Evolutionary conservation across 2,888 invertebrate genomes (phyloP), one percentile per base, ranked within the genome.

Genomic region (Timema cristinae): DNA sequence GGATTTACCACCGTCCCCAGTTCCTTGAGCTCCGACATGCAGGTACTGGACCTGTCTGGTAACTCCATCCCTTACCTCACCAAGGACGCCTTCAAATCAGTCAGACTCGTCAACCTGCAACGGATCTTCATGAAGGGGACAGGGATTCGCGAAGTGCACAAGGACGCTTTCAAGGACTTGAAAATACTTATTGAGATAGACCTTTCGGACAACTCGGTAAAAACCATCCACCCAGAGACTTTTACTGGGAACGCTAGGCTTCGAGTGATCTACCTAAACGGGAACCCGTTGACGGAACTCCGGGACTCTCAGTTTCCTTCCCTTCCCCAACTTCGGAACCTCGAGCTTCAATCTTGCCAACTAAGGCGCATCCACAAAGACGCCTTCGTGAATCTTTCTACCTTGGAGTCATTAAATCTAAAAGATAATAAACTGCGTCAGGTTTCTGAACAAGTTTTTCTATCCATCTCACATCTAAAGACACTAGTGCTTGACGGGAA

Each of bases 131-230:
- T 95, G 75, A 87, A 90, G 77, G 88, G 90, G 78, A 90, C 93
- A 54, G 89, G 91, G 73, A 85, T 95, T 32, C 86, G 89, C 73
- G 89, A 90, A 72, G 87, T 95, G 75, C 90, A 95, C 82, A 86
- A 88, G 71, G 92, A 94, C 79, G 92, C 95, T n/a, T 95, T 95
- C 82, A 86, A 90, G 78, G 93, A 94, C 80, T 86, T 95, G 78
- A 91, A 90, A 75, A 95, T 95, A 77, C 84, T 95, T 66, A 88
- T 95, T 49, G 95, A 95, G 85, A 90, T 95, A 73, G 94, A 95
- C 84, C 85, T 95, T 78, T 92, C 91, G 68, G 90, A 93, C 79
- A 95, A 95, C 85, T 87, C 89, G 78, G 87, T 95, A 73, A 87
- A 87, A 72, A 86, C 85, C 79, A 81, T 95, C 70, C 91, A 94